Evolutionary conservation across 1,140 invertebrate genomes (phyloP).

Genomic region (Parasteatoda tepidariorum): DNA sequence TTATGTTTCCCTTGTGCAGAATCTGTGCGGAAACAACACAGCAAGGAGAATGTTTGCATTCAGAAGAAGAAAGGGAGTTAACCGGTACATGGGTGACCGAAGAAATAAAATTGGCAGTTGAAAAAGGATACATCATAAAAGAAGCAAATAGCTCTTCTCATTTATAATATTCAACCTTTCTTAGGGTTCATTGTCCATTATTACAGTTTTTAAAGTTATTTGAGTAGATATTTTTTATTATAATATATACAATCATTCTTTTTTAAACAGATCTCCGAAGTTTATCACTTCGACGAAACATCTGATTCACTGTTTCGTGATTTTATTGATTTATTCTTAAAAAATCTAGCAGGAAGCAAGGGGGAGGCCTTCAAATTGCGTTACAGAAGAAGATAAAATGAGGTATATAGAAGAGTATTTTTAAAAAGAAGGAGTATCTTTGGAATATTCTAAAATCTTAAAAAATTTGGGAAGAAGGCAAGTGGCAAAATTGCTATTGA

Average conservation of each 20-base stretch:
- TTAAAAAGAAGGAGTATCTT: neutral
- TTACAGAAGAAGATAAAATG: neutral
- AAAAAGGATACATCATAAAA: conserved; percentile 66
- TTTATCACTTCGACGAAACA: no score
- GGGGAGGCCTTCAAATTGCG: neutral
- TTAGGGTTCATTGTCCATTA: neutral
- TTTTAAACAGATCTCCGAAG: neutral
- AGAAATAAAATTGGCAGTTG: conserved; percentile 66
- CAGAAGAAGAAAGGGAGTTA: no score
- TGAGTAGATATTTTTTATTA: neutral
- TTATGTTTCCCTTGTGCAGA: no score
- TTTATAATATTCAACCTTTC: no score
- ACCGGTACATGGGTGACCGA: no score
- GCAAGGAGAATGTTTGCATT: conserved; percentile 63
- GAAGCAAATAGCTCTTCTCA: conserved; percentile 54
- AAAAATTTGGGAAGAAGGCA: conserved; percentile 64
- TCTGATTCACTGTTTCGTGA: neutral
- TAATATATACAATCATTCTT: neutral
- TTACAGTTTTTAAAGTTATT: neutral
- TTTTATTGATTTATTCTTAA: neutral
- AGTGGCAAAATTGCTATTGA: conserved; percentile 63
- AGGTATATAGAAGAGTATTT: neutral
- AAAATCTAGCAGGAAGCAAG: neutral
- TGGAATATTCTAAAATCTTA: neutral
- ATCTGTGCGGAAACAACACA: conserved; percentile 52